Conservation (phyloP, 2,797 vertebrate species). For the Clarias fuscus region DNA sequence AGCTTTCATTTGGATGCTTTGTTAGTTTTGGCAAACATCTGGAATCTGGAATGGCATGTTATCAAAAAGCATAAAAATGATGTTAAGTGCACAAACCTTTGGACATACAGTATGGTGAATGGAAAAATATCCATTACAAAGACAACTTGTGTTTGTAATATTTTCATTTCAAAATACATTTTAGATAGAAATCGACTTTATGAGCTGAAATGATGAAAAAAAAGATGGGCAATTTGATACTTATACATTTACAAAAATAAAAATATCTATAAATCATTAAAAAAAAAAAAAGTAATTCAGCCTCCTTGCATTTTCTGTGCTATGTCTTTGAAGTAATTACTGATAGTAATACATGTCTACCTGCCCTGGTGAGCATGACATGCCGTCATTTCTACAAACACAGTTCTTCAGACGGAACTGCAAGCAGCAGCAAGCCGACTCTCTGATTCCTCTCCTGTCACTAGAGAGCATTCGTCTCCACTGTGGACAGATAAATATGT, state of each 20-base stretch:
- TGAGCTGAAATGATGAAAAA: neutral
- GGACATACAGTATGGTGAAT: neutral
- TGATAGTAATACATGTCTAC: neutral
- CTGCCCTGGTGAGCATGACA: neutral
- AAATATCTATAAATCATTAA: neutral
- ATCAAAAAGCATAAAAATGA: neutral
- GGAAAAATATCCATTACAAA: neutral
- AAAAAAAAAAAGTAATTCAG: neutral
- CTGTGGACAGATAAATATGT: conserved; percentile 34
- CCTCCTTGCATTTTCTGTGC: neutral
- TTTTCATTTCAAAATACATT: neutral
- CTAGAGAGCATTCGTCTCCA: conserved; percentile 39
- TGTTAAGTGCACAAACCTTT: neutral
- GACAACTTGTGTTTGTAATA: neutral
- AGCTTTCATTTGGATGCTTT: neutral
- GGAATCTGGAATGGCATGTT: neutral
- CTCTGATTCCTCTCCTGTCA: neutral
- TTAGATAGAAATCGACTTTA: neutral
- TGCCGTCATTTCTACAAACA: neutral
- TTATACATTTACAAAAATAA: neutral
- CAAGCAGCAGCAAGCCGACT: neutral
- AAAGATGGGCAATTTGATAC: neutral
- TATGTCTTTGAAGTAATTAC: neutral
- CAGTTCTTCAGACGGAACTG: neutral
- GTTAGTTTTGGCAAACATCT: neutral